Evolutionary conservation across 2,888 invertebrate species (phyloP), one percentile per base, ranked within the genome.

Genomic region (Leptinotarsa tumamoca): DNA sequence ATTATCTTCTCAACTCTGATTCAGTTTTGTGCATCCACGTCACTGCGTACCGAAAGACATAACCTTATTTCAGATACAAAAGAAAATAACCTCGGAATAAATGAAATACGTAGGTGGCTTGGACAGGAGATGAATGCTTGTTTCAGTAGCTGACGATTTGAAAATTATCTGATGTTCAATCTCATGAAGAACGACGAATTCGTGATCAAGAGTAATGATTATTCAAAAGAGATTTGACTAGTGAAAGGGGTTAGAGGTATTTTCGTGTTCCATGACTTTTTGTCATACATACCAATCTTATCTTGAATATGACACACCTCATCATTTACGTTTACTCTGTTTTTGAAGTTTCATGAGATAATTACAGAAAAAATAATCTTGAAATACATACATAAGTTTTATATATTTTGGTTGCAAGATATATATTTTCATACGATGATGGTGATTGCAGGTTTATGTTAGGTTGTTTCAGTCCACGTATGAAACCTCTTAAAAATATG

Each of bases 101-200:
- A 63, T 33, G 43, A 63, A 63, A 63, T 63, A 27, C 63, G 63
- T 63, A 63, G 63, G 63, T 33, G 63, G 63, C 14, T 63, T n/a
- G n/a, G 63, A 63, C 63, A 33, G 63, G 33, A 63, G 63, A 63
- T 63, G 63, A 63, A 63, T 63, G 17, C 63, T 43, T 63, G 63
- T 21, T 68, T 68, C 68, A 68, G 68, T 68, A 68, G 68, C 68
- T 52, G 68, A 54, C 27, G 68, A 68, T 51, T 68, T 54, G 68
- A 52, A 68, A 68, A 68, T 54, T 51, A 68, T 68, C 54, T 68
- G 17, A 7, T 68, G 54, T 68, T 54, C n/a, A 27, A 63, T 63
- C 63, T 63, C 63, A 33, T 63, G 63, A 63, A 27, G 43, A 63
- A 63, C 63, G 63, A 33, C 33, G 43, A 33, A 33, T 63, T 63